Evolutionary conservation across 2,888 invertebrate genomes (phyloP), one percentile per base, ranked within the genome.

Genomic region (Machimus atricapillus): DNA sequence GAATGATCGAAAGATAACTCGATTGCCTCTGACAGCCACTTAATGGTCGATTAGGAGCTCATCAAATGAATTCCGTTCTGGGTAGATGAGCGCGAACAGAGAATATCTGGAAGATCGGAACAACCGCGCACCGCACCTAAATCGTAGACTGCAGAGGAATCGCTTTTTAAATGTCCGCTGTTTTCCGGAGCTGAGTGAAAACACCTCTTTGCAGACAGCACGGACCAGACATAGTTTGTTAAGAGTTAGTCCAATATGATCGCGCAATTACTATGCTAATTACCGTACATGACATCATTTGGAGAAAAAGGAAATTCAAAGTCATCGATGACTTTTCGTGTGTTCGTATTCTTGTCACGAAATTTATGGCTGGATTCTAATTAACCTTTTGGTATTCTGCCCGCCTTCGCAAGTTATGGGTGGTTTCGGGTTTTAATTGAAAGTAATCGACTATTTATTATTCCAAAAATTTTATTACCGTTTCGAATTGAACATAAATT

Each of bases 51-150:
- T 76, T 76, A 76, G 34, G 76, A 76, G 76, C 40, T 76, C 76
- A 76, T 76, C 76, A 76, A 76, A 76, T 76, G 76, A 37, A 76
- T 76, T 76, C 76, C 76, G 76, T 76, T 76, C 76, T 37, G 76
- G 76, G 9, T 40, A 37, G 76, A 76, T 76, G 76, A 37, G 37
- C 40, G n/a, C 40, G 37, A 37, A 76, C 76, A 37, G 76, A 76
- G n/a, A 34, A n/a, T n/a, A 37, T 37, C 37, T n/a, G 19, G 37
- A 76, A 12, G 76, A 76, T 34, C 37, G 27, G 40, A 37, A 40
- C n/a, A 27, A 19, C 37, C 40, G 37, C 40, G 37, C 23, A 73
- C 14, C 76, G 58, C 58, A 9, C 66, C 66, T 66, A 66, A 66
- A 66, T 66, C 66, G 66, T 2, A 66, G 66, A 23, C 66, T 66